Conservation (phyloP, 2,113 vertebrate genomes). For the Helogale parvula region DNA sequence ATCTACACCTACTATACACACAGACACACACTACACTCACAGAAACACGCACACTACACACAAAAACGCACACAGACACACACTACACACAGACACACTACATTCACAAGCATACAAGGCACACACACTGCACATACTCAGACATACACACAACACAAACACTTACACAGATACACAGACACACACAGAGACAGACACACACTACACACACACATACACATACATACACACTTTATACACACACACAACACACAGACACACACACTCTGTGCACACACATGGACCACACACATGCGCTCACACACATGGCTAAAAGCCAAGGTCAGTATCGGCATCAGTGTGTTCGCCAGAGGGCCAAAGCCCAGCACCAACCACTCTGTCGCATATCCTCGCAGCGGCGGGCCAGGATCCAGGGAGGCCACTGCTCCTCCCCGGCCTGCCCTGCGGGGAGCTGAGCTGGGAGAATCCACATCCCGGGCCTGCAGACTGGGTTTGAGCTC, state of each 20-base stretch:
- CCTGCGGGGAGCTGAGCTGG: no score
- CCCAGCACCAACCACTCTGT: not conserved
- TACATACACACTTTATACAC: no score
- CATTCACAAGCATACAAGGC: no score
- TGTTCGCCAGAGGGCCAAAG: not conserved
- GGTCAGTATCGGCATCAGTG: not conserved
- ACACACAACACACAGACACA: no score
- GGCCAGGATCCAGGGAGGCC: not conserved
- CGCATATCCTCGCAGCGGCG: accelerated
- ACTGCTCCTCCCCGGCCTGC: not conserved
- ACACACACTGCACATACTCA: no score
- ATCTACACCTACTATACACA: no score
- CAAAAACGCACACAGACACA: not conserved
- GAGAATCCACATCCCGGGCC: not conserved
- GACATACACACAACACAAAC: no score
- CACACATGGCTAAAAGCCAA: not conserved
- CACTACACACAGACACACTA: no score
- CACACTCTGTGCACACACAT: not conserved
- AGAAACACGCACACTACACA: not conserved
- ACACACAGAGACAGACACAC: no score
- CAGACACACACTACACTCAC: not conserved
- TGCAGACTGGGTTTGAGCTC: no score
- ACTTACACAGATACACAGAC: no score
- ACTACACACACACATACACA: no score
- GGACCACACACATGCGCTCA: not conserved